phyloP scores from a whole-genome alignment of 2,888 invertebrate species.

The Diarsia mendica region DNA sequence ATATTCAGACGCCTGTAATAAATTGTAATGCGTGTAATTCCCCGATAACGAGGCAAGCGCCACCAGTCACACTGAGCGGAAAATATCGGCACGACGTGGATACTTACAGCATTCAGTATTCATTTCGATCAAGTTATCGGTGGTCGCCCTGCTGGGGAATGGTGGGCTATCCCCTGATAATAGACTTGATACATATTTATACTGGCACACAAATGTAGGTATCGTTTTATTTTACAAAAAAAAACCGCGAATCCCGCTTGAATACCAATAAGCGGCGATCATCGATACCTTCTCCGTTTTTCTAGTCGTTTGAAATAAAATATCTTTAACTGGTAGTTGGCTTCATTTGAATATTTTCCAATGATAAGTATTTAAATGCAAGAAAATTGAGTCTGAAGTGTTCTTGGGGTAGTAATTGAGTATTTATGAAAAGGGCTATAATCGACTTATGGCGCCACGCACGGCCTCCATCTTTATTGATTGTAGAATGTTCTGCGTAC shows the following conservation, averaged over 20 bases:
- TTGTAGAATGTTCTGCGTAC: conserved; percentile 24
- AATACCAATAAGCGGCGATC: conserved; percentile 50
- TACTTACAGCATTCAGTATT: conserved; percentile 27
- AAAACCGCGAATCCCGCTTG: conserved; percentile 20
- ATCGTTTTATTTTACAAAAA: conserved; percentile 28
- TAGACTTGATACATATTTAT: conserved; percentile 33
- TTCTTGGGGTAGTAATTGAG: conserved; percentile 41
- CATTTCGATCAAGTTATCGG: conserved; percentile 20
- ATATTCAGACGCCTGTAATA: conserved; percentile 41
- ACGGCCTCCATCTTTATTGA: conserved; percentile 20
- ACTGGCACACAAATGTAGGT: conserved; percentile 12
- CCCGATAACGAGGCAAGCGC: conserved; percentile 42
- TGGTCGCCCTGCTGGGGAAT: background rate
- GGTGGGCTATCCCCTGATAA: conserved; percentile 26
- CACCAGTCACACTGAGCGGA: conserved; percentile 39
- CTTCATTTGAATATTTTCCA: conserved; percentile 42
- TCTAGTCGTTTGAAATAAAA: conserved; percentile 42
- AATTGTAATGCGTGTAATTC: conserved; percentile 49
- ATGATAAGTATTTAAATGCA: conserved; percentile 30
- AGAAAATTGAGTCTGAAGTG: conserved; percentile 33
- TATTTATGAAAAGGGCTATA: conserved; percentile 42
- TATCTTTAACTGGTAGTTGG: conserved; percentile 23
- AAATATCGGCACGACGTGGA: conserved; percentile 50
- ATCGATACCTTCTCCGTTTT: conserved; percentile 31
- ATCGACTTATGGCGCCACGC: conserved; percentile 26